These are phyloP conservation scores for Lineus longissimus DNA, from an alignment of 1,140 invertebrate genomes.

Conservation along the genomic window DNA sequence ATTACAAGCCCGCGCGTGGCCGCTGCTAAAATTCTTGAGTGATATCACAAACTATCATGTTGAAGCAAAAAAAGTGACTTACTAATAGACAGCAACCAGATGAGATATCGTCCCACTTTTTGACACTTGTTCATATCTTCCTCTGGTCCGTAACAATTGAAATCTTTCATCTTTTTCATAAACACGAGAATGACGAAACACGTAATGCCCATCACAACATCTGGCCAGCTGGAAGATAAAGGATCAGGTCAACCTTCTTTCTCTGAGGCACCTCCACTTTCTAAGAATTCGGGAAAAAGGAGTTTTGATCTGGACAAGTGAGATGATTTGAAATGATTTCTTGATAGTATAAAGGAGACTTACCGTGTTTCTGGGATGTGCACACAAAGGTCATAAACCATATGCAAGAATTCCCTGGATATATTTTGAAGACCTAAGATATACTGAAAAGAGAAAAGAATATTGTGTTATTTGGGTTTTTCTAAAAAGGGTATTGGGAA, in stretches of 20 bases:
- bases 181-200: constrained; percentile 20
- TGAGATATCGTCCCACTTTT: neutral
- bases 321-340: too few relatives aligned
- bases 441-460: constrained; percentile 19
- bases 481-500: too few relatives aligned
- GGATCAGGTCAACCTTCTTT: too few relatives aligned
- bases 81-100: neutral
- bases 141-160: neutral
- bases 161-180: constrained; percentile 16
- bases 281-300: too few relatives aligned
- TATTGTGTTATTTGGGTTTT: too few relatives aligned
- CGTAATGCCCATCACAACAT: constrained; percentile 18
- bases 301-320: too few relatives aligned
- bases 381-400: constrained; percentile 12
- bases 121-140: neutral
- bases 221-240: constrained; percentile 15
- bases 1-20: too few relatives aligned
- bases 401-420: constrained; percentile 18
- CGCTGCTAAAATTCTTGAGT: too few relatives aligned
- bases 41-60: neutral
- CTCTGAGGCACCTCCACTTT: too few relatives aligned
- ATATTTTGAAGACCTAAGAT: constrained; percentile 24
- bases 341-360: too few relatives aligned
- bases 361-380: constrained; percentile 23
- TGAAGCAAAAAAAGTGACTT: neutral